These are phyloP conservation scores for Mixornis gularis DNA, from an alignment of 2,113 vertebrate species.

Conservation along the genomic window DNA sequence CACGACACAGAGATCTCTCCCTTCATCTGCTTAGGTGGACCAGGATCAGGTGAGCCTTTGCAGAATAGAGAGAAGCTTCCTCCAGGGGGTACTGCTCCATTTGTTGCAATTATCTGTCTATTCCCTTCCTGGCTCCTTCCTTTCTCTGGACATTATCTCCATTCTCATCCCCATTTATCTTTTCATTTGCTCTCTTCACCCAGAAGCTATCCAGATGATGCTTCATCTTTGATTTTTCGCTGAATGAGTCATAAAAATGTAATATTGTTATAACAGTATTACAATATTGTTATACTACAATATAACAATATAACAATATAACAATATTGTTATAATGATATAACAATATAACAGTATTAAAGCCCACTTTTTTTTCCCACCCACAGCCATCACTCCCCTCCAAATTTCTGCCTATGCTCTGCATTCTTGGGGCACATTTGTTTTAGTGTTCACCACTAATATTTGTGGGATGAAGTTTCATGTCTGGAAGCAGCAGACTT, in stretches of 20 bases:
- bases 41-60: neutral
- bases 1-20: fast-evolving
- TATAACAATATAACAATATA: too few relatives aligned
- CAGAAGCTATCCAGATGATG: neutral
- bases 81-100: neutral
- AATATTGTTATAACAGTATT: neutral
- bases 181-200: neutral
- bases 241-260: neutral
- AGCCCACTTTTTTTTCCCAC: neutral
- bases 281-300: too few relatives aligned
- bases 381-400: neutral
- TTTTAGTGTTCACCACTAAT: neutral
- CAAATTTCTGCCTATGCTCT: neutral
- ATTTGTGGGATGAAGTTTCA: neutral
- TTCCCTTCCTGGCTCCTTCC: neutral
- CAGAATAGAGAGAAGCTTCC: neutral
- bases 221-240: neutral
- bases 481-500: neutral
- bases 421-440: neutral
- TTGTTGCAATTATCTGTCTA: neutral
- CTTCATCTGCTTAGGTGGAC: neutral
- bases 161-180: neutral
- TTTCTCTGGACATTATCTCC: neutral
- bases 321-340: too few relatives aligned
- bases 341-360: neutral